Percentiles rank a stretch among this genome's conserved stretches.
Evolutionary conservation across 2,113 vertebrate species (phyloP).

Genomic region (Mixornis gularis): DNA sequence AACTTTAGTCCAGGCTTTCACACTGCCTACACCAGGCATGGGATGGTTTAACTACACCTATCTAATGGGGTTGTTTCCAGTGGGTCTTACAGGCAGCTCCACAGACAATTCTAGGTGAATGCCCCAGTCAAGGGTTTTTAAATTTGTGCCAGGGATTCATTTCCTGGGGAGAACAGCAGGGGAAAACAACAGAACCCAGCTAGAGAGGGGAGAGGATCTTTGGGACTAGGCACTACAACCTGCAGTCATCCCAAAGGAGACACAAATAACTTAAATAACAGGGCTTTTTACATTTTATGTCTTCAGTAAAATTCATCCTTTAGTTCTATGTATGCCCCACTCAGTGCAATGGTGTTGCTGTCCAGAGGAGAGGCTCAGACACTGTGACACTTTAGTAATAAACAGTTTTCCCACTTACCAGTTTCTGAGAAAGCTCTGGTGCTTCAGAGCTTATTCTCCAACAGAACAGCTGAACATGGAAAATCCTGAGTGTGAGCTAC

Average conservation of each 20-base stretch:
- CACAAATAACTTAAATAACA: not conserved
- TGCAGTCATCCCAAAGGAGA: not conserved
- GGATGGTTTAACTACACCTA: not conserved
- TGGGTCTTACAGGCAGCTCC: not conserved
- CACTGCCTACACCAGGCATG: fast-evolving
- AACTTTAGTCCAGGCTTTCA: not conserved
- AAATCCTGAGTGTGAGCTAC: not conserved
- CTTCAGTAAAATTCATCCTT: not conserved
- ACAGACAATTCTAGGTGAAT: not conserved
- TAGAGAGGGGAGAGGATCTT: not conserved
- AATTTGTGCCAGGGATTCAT: not conserved
- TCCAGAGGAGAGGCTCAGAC: not conserved
- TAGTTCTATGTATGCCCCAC: not conserved
- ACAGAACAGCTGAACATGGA: not conserved
- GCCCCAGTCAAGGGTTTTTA: not conserved
- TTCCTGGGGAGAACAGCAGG: not conserved
- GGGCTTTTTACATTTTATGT: not conserved
- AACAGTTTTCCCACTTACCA: not conserved
- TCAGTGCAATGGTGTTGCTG: not conserved
- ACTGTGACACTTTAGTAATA: not conserved
- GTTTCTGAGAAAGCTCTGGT: not conserved
- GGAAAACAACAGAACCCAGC: not conserved
- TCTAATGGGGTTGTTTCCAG: not conserved
- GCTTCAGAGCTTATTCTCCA: not conserved
- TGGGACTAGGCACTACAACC: not conserved